Conservation (phyloP, 2,888 invertebrate genomes). For the Uropetala carovei region DNA sequence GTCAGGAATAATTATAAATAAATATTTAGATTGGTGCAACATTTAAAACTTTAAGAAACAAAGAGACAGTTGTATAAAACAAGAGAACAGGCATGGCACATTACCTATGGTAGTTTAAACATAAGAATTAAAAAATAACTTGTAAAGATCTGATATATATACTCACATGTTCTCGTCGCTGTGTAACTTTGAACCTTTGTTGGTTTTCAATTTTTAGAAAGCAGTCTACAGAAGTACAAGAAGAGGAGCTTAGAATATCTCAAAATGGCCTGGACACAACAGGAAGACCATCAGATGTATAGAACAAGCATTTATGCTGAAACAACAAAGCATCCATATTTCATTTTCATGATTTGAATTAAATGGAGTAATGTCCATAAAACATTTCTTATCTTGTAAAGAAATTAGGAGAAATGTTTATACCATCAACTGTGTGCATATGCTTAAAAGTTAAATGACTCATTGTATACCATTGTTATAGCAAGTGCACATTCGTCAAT, state of each 20-base stretch:
- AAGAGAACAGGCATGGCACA: too few species aligned
- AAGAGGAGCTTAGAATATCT: slow-evolving; percentile 40
- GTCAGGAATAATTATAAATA: too few species aligned
- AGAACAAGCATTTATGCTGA: background rate
- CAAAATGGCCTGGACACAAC: slow-evolving; percentile 26
- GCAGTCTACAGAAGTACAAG: background rate
- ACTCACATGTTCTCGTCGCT: too few species aligned
- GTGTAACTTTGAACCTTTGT: background rate
- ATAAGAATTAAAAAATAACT: background rate
- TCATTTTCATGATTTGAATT: slow-evolving; percentile 24
- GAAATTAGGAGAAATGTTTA: background rate
- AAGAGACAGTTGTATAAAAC: too few species aligned
- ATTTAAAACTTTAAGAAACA: too few species aligned
- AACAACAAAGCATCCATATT: background rate
- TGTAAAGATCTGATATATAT: background rate
- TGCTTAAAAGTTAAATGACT: background rate
- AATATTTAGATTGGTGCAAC: too few species aligned
- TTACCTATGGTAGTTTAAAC: too few species aligned
- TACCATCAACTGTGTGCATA: slow-evolving; percentile 17
- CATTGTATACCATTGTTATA: slow-evolving; percentile 29
- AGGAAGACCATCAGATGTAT: slow-evolving; percentile 46
- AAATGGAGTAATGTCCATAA: background rate
- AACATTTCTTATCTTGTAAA: slow-evolving; percentile 19
- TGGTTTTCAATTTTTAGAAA: background rate
- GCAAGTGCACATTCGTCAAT: background rate